These are phyloP conservation scores for Oikopleura dioica DNA, from an alignment of 23 tunicate genomes.

Conservation along the genomic window DNA sequence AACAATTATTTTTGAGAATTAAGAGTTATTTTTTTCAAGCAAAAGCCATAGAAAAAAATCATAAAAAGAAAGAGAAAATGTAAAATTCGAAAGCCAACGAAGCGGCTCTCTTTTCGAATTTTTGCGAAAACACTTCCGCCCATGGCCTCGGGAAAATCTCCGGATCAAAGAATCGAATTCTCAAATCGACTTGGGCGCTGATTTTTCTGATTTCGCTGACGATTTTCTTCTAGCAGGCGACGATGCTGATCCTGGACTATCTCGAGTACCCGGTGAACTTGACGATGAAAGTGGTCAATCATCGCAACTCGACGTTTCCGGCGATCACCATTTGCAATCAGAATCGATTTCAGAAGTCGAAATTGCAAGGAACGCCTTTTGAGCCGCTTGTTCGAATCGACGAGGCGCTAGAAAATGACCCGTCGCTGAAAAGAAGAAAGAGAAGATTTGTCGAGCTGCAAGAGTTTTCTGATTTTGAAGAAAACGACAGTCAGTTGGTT, in stretches of 20 bases:
- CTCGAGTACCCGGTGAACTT: not conserved
- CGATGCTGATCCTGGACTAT: not conserved
- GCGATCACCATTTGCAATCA: not conserved
- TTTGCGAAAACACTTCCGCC: too few species aligned
- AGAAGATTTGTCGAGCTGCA: too few species aligned
- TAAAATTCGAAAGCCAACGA: too few species aligned
- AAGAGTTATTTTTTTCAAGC: too few species aligned
- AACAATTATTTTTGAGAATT: too few species aligned
- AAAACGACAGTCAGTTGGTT: too few species aligned
- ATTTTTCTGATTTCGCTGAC: not conserved
- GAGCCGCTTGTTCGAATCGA: not conserved
- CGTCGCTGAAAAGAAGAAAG: too few species aligned
- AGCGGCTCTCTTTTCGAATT: too few species aligned
- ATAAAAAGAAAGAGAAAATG: too few species aligned
- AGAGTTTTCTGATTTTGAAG: too few species aligned
- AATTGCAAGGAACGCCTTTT: not conserved
- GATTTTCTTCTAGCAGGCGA: not conserved
- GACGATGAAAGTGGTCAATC: not conserved
- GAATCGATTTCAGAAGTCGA: not conserved
- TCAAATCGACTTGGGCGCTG: not conserved
- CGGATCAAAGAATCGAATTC: not conserved
- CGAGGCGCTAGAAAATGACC: too few species aligned
- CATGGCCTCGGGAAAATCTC: not conserved
- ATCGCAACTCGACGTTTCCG: not conserved
- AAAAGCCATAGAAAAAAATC: too few species aligned